Conservation (phyloP, 2,113 vertebrate genomes). For the Hyperopisus bebe region DNA sequence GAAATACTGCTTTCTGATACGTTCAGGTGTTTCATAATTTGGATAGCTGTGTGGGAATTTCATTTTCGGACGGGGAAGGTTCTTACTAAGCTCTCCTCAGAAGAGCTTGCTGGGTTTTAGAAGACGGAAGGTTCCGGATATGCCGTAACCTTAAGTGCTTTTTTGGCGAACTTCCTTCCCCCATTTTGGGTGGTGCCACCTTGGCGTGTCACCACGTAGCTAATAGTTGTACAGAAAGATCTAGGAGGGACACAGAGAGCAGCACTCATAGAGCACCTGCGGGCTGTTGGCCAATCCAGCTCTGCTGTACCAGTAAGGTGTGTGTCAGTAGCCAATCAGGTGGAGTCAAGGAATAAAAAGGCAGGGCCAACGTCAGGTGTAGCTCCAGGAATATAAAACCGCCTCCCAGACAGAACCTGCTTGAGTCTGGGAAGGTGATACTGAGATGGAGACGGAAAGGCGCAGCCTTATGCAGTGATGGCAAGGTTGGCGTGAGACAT, state of each 20-base stretch:
- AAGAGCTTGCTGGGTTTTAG: background rate
- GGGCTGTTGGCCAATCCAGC: background rate
- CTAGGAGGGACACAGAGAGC: background rate
- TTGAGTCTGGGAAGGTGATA: background rate
- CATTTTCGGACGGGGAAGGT: background rate
- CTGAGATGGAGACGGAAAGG: background rate
- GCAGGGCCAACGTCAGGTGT: background rate
- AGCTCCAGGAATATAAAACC: background rate
- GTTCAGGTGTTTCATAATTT: background rate
- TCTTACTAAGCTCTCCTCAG: background rate
- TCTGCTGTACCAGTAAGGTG: background rate
- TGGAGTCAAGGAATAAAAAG: background rate
- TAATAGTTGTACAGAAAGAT: background rate
- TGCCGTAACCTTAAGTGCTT: background rate
- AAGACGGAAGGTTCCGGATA: background rate
- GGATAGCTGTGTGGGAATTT: background rate
- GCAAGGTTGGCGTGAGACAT: background rate
- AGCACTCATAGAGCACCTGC: background rate
- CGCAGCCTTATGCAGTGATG: background rate
- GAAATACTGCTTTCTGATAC: background rate
- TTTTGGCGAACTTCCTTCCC: background rate
- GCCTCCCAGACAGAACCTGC: background rate
- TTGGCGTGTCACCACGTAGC: background rate
- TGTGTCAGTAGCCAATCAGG: background rate
- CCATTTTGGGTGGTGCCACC: background rate